These are phyloP conservation scores for Ormyrus thymus DNA, from an alignment of 2,888 invertebrate species.

Conservation along the genomic window DNA sequence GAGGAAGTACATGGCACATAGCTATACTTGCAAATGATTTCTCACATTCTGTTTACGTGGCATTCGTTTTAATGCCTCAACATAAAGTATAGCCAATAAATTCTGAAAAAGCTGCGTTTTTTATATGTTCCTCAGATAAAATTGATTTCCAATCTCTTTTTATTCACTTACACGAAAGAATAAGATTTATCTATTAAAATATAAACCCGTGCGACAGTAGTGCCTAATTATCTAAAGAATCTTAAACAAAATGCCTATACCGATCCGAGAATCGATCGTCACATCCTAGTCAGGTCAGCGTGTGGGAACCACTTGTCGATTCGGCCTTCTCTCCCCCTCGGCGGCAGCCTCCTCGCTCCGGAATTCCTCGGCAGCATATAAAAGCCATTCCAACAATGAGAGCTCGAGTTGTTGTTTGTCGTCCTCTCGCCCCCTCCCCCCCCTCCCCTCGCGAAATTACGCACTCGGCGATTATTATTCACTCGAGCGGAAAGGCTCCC, in stretches of 20 bases:
- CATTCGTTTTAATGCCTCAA: too few species aligned
- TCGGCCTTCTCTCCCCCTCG: constrained; percentile 41
- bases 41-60: too few species aligned
- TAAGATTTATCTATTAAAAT: neutral
- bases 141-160: too few species aligned
- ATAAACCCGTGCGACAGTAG: neutral
- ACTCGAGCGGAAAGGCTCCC: constrained; percentile 71
- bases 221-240: neutral
- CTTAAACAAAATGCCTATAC: neutral
- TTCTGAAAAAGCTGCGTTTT: too few species aligned
- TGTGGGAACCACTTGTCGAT: constrained; percentile 74
- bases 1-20: too few species aligned
- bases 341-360: constrained; percentile 25
- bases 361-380: constrained; percentile 52
- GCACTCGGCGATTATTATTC: constrained; percentile 66
- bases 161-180: too few species aligned
- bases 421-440: neutral
- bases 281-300: neutral
- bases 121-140: too few species aligned
- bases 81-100: too few species aligned
- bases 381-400: constrained; percentile 55
- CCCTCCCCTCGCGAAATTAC: constrained; percentile 4
- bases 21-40: too few species aligned
- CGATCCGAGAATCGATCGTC: constrained; percentile 51
- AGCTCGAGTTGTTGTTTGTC: neutral